phyloP scores from a whole-genome alignment of 2,888 invertebrate genomes.

The Heliconius ethilla region DNA sequence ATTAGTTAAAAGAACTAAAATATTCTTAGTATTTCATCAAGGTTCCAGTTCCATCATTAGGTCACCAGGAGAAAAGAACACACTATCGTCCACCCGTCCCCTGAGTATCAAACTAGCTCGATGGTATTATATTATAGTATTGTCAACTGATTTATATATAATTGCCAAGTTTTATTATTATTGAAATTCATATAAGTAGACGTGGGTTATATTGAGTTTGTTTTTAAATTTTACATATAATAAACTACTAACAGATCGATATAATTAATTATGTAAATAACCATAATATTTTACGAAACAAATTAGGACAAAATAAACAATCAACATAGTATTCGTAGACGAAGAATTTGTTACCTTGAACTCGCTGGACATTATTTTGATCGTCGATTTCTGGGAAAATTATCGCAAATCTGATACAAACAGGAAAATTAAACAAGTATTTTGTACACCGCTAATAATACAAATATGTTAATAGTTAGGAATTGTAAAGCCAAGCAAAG shows the following conservation, averaged over 20 bases:
- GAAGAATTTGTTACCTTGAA: constrained; percentile 8
- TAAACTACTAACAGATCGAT: background rate
- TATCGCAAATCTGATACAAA: constrained; percentile 9
- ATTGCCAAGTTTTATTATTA: too few relatives aligned
- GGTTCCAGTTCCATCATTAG: background rate
- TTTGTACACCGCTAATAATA: background rate
- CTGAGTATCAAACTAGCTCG: too few relatives aligned
- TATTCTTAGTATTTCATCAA: too few relatives aligned
- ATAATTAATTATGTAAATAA: too few relatives aligned
- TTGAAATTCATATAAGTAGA: too few relatives aligned
- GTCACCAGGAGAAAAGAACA: background rate
- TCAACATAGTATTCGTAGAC: background rate
- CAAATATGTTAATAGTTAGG: background rate
- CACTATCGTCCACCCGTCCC: too few relatives aligned
- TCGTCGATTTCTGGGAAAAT: constrained; percentile 1
- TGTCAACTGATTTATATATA: too few relatives aligned
- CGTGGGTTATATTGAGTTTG: too few relatives aligned
- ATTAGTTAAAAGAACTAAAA: too few relatives aligned
- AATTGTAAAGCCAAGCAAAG: background rate
- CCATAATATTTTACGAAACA: background rate
- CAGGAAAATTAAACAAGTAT: constrained; percentile 21
- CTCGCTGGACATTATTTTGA: background rate
- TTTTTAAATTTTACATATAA: too few relatives aligned
- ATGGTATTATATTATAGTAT: too few relatives aligned
- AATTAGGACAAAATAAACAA: background rate